Base-by-base conservation (phyloP, 2,797 vertebrate species). In the Brotula barbata region DNA sequence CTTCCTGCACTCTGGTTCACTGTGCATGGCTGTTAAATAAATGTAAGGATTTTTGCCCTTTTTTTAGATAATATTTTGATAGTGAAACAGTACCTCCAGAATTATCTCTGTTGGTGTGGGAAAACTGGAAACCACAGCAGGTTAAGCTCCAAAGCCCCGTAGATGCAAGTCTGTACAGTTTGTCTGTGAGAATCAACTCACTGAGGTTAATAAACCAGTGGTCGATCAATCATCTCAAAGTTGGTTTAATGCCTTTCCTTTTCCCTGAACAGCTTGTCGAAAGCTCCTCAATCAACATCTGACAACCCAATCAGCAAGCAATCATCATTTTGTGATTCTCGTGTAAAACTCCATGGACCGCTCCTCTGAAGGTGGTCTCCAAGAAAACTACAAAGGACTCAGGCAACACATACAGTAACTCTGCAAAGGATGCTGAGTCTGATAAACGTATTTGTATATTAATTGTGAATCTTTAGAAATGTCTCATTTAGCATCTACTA, bases 141-240 rank as follows among this genome's bases (percentile, higher is more conserved):
- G 63, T 75, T 64, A 59, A 64, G 56, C 33, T 22, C 52, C 40
- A 36, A 44, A 44, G 69, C 36, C 45, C 47, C 46, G 44, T 63
- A 77, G 62, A 82, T 63, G 73, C 46, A 64, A 52, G 40, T 36
- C 52, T 19, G 40, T 52, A 17, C 19, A 33, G 9, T 49, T 39
- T 36, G 33, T 71, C 67, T 45, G 51, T 67, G 58, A 68, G 49
- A 56, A 67, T 28, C 69, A 73, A 55, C 45, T 40, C 55, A 47
- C 34, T 22, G 23, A 65, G 58, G 64, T 64, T 75, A 78, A 75
- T 72, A 62, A 71, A 64, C 58, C 31, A 12, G 69, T 54, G 52
- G 71, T 61, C 73, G 58, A 70, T 69, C 31, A 56, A 80, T 82
- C 57, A 64, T 61, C 50, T 62, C 31, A 43, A 42, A 61, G 48